Conservation (phyloP, 2,888 invertebrate genomes). For the Limnephilus marmoratus region DNA sequence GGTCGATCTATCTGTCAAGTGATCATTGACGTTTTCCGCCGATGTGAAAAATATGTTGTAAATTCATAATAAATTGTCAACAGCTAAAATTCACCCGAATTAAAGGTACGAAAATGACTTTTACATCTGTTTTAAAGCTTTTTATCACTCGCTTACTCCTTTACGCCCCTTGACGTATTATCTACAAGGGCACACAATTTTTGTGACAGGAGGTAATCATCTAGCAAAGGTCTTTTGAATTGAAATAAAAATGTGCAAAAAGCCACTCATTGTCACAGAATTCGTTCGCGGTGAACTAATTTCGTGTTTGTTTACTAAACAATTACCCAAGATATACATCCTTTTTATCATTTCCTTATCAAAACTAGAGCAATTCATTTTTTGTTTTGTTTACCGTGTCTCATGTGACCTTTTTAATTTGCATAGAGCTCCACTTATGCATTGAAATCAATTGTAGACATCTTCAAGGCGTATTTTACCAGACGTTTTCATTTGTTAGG, state of each 20-base stretch:
- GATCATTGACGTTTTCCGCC: slow-evolving; percentile 51
- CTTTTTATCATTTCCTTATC: neutral
- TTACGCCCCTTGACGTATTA: neutral
- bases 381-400: slow-evolving; percentile 38
- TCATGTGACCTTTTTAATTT: slow-evolving; percentile 42
- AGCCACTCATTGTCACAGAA: neutral
- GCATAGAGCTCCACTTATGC: neutral
- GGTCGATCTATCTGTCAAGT: slow-evolving; percentile 55
- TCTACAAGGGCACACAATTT: slow-evolving; percentile 38
- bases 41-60: slow-evolving; percentile 52
- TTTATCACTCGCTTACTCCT: no score
- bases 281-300: neutral
- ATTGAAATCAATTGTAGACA: slow-evolving; percentile 2
- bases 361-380: slow-evolving; percentile 4
- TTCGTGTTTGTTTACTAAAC: neutral
- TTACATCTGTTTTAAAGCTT: neutral
- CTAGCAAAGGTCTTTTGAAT: slow-evolving; percentile 32
- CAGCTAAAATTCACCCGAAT: slow-evolving; percentile 27
- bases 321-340: neutral
- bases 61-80: slow-evolving; percentile 16
- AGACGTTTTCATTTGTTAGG: neutral
- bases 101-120: slow-evolving; percentile 21
- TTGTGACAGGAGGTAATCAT: slow-evolving; percentile 54
- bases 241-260: neutral
- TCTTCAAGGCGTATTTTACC: neutral